Evolutionary conservation across 1,140 invertebrate genomes (phyloP), one percentile per base, ranked within the genome.

Genomic region (Acromyrmex echinatior): DNA sequence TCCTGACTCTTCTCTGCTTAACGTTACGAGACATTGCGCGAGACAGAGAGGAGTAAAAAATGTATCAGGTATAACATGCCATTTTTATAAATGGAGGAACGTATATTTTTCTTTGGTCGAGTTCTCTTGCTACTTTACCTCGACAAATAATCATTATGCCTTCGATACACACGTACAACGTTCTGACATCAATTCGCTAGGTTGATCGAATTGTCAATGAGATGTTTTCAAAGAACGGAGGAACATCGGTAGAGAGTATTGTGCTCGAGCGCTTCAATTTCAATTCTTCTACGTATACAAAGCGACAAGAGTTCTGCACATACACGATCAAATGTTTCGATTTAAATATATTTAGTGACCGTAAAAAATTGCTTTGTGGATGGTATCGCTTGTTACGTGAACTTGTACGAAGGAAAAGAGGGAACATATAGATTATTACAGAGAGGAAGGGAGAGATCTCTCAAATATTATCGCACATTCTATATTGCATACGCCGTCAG

Each of bases 151-250:
- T 76, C 25, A 76, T 76, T 84, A 18, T 51, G n/a, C 28, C 25
- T 82, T 56, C 28, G 18, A 28, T 21, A 73, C 39, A 53, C 39
- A 49, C 9, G 31, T 66, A 62, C 74, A 25, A 70, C 21, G 9
- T 62, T 74, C 18, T 18, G 70, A 62, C 39, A 60, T 74, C 39
- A 51, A 49, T 84, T 76, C 70, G 39, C 80, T 28, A 18, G 80
- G 31, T 60, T 62, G 80, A 84, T 76, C 70, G 70, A 84, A 84
- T 84, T 84, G 80, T 84, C 80, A 84, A 84, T 74, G 70, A 74
- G 80, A 84, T 53, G 80, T 84, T 76, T 76, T 62, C 80, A 74
- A 84, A 74, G 80, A 84, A 76, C 56, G 56, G 28, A 51, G 56
- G 49, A 76, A 35, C 70, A 74, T 16, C 25, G 25, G 56, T 39